A percentile compares a stretch with the other conserved stretches of the same genome.
These are phyloP conservation scores for Helicoverpa zea DNA, from an alignment of 1,140 invertebrate genomes.

Conservation along the genomic window DNA sequence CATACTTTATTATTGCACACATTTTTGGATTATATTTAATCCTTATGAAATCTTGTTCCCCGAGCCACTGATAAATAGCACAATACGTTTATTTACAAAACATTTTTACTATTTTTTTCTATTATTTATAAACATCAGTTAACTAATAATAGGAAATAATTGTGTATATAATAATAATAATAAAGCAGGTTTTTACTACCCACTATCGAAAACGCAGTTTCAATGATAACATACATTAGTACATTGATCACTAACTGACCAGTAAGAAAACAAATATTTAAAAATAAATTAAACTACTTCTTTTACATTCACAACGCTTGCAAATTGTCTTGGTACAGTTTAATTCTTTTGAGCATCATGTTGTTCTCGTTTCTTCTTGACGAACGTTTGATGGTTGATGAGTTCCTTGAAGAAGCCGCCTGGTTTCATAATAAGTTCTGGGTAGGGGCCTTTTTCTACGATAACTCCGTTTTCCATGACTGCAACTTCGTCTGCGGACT, in stretches of 20 bases:
- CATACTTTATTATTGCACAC: not conserved
- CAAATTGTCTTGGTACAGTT: slow-evolving; percentile 32
- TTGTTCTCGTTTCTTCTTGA: slow-evolving; percentile 63
- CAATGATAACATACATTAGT: slow-evolving; percentile 13
- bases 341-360: slow-evolving; percentile 60
- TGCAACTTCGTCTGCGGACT: slow-evolving; percentile 96
- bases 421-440: slow-evolving; percentile 74
- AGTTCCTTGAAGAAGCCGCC: slow-evolving; percentile 78
- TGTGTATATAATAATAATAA: not conserved
- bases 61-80: slow-evolving; percentile 22
- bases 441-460: slow-evolving; percentile 94
- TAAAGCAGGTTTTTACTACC: not conserved
- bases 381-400: slow-evolving; percentile 76
- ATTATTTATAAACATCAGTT: slow-evolving; percentile 3
- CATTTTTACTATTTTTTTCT: slow-evolving; percentile 12
- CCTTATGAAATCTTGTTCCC: not conserved
- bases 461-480: slow-evolving; percentile 95
- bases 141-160: slow-evolving; percentile 31
- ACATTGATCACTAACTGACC: not conserved
- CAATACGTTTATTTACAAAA: slow-evolving; percentile 31
- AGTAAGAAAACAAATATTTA: not conserved
- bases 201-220: not conserved
- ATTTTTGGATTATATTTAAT: not conserved
- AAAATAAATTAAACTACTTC: slow-evolving; percentile 23
- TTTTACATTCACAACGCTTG: not conserved